phyloP scores from a whole-genome alignment of 2,113 vertebrate genomes.

The Cairina moschata region DNA sequence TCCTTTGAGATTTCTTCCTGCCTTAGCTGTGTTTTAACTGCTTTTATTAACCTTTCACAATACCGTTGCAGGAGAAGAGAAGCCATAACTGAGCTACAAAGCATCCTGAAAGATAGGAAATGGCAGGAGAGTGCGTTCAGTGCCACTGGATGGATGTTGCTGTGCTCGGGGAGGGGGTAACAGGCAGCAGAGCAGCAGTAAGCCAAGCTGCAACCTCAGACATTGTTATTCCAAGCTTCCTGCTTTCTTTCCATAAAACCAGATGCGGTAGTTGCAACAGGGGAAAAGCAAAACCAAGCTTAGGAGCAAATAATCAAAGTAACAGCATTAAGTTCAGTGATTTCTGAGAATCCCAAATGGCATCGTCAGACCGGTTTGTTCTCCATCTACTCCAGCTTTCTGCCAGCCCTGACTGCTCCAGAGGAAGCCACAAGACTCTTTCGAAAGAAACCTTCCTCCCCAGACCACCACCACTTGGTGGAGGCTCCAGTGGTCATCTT shows the following conservation, averaged over 20 bases:
- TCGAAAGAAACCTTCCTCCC: not conserved
- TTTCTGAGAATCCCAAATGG: not conserved
- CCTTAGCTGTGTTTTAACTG: not conserved
- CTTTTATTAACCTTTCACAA: not conserved
- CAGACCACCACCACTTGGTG: fast-evolving
- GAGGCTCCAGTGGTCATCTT: not conserved
- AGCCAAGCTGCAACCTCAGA: not conserved
- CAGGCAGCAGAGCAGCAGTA: not conserved
- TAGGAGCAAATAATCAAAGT: not conserved
- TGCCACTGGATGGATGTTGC: too few relatives aligned
- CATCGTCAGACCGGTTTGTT: not conserved
- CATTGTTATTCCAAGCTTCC: fast-evolving
- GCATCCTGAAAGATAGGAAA: not conserved
- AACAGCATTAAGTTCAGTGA: not conserved
- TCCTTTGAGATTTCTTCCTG: not conserved
- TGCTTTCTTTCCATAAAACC: not conserved
- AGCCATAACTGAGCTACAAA: not conserved
- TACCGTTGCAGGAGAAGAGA: not conserved
- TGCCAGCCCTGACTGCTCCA: not conserved
- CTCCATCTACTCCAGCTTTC: not conserved
- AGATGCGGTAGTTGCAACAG: not conserved
- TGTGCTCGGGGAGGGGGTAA: not conserved
- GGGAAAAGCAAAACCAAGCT: not conserved
- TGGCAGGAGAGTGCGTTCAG: not conserved
- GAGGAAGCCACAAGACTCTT: not conserved